phyloP scores from a whole-genome alignment of 2,797 vertebrate species.

The Rhinella marina region DNA sequence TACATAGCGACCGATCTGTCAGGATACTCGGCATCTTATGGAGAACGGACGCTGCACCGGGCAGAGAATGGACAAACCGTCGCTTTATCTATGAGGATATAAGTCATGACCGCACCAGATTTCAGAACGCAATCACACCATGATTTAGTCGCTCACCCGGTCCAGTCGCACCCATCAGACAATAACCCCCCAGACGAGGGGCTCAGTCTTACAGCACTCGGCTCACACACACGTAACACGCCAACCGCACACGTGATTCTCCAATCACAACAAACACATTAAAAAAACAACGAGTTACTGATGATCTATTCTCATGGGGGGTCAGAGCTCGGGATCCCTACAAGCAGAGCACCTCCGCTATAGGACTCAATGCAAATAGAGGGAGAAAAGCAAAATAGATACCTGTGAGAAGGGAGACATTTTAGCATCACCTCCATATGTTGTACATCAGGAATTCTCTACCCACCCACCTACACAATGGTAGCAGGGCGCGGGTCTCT shows the following conservation, averaged over 20 bases:
- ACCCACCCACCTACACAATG: conserved; percentile 61
- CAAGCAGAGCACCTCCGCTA: conserved; percentile 19
- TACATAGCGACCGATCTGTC: neutral
- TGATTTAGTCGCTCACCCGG: neutral
- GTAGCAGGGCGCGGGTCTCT: conserved; percentile 52
- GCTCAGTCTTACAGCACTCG: neutral
- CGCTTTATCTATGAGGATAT: neutral
- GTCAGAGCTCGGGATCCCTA: conserved; percentile 7
- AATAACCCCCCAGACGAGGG: neutral
- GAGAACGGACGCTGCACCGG: neutral
- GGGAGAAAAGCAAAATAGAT: conserved; percentile 61
- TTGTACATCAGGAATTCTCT: conserved; percentile 59
- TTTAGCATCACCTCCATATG: conserved; percentile 59
- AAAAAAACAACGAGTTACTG: conserved; percentile 34
- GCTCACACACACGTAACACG: neutral
- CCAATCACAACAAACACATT: neutral
- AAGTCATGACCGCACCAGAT: neutral
- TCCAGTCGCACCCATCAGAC: neutral
- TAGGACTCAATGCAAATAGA: conserved; percentile 45
- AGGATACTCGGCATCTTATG: neutral
- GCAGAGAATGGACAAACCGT: neutral
- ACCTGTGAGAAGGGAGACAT: conserved; percentile 58
- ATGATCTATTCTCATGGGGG: neutral
- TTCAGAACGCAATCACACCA: neutral
- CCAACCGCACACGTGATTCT: neutral